These are phyloP conservation scores for Drosophila lini DNA, from an alignment of 1,140 invertebrate genomes.

Conservation along the genomic window DNA sequence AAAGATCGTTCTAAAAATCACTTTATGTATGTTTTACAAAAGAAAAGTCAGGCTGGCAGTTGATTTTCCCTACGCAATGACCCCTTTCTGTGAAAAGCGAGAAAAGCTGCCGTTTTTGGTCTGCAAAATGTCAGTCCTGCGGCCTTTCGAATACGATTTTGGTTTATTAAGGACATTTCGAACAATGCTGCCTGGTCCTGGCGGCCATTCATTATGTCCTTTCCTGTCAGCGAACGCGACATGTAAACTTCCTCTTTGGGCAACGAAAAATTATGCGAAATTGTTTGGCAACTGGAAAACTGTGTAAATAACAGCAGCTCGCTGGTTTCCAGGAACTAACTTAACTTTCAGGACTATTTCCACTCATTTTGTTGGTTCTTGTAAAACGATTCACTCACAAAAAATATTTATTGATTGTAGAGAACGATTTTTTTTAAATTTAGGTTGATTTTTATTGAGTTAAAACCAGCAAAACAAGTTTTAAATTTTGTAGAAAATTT, in stretches of 20 bases:
- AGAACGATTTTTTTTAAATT: too few species aligned
- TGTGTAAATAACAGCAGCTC: not conserved
- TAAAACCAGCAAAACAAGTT: too few species aligned
- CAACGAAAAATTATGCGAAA: not conserved
- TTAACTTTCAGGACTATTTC: too few species aligned
- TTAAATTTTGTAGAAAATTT: too few species aligned
- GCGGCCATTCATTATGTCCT: not conserved
- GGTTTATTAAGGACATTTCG: not conserved
- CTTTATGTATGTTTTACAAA: too few species aligned
- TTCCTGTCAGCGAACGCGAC: not conserved
- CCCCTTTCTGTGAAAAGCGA: not conserved
- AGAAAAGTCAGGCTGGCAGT: not conserved
- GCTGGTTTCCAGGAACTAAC: not conserved
- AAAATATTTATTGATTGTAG: too few species aligned
- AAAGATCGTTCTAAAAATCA: not conserved
- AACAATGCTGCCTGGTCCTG: not conserved
- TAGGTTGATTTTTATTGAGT: too few species aligned
- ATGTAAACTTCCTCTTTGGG: slow-evolving; percentile 3
- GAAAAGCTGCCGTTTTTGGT: not conserved
- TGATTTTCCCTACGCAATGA: not conserved
- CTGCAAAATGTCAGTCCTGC: not conserved
- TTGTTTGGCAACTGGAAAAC: not conserved
- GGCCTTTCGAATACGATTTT: slow-evolving; percentile 4
- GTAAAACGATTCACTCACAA: too few species aligned
- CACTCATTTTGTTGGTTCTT: not conserved